Evolutionary conservation across 2,888 invertebrate species (phyloP).

Genomic region (Drosophila pegasa): DNA sequence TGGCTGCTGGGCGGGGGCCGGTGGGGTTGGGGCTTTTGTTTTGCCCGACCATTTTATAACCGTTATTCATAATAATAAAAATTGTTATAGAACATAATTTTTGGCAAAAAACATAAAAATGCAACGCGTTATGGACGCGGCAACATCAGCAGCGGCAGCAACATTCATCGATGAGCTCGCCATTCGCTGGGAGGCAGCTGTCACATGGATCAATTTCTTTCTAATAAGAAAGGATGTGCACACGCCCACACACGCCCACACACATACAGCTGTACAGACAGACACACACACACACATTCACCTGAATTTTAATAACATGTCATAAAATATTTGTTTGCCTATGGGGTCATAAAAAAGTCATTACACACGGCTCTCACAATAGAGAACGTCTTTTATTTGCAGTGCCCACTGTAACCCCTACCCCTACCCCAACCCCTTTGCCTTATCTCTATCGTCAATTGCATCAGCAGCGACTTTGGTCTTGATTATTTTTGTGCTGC

Average conservation of each 20-base stretch:
- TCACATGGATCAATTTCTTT: slow-evolving; percentile 70
- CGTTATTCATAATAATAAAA: slow-evolving; percentile 78
- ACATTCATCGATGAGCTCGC: slow-evolving; percentile 16
- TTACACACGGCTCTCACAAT: slow-evolving; percentile 60
- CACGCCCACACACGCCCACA: slow-evolving; percentile 16
- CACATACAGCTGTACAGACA: slow-evolving; percentile 5
- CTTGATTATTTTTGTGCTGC: slow-evolving; percentile 43
- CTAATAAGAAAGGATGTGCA: slow-evolving; percentile 70
- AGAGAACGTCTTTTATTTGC: slow-evolving; percentile 19
- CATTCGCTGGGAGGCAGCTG: slow-evolving; percentile 31
- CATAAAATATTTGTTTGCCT: slow-evolving; percentile 75
- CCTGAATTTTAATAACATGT: slow-evolving; percentile 79
- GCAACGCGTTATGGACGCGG: slow-evolving; percentile 61
- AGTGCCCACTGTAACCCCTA: not conserved
- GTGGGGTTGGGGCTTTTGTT: slow-evolving; percentile 51
- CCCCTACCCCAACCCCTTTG: not conserved
- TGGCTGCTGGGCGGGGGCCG: not conserved
- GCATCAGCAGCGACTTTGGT: slow-evolving; percentile 52
- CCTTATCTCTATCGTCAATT: slow-evolving; percentile 39
- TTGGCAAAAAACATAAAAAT: slow-evolving; percentile 75
- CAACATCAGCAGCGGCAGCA: slow-evolving; percentile 13
- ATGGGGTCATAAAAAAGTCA: slow-evolving; percentile 78
- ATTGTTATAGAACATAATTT: slow-evolving; percentile 83
- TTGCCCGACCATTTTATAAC: slow-evolving; percentile 71
- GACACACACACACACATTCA: slow-evolving; percentile 20